Evolutionary conservation across 2,797 vertebrate species (phyloP), one percentile per base, ranked within the genome.

Genomic region (Micropoecilia bifurca): DNA sequence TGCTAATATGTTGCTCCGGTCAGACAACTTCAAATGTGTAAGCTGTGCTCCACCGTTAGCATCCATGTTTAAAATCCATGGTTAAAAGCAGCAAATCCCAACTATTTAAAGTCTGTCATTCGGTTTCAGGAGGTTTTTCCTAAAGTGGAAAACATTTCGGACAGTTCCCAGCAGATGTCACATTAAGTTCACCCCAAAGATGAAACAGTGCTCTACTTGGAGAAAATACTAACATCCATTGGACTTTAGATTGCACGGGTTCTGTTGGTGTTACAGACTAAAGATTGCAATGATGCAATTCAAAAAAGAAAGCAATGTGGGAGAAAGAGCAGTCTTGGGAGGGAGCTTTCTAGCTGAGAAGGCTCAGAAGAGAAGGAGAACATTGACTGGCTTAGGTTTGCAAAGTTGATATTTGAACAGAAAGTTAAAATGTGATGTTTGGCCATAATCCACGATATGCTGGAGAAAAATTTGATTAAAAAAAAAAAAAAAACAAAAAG

Each of bases 81-180:
- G 66, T 36, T 63, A 63, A 68, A 68, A 25, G 22, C 22, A 22
- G 33, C 43, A 45, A 33, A 33, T 69, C 41, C 39, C 5, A n/a
- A 69, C 22, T 12, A 22, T 68, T 68, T 68, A 68, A 69, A 69
- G 22, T 43, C 10, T n/a, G n/a, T 14, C 66, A 69, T 69, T 69
- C 12, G 25, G 66, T 14, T 25, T 43, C 13, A 12, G 41, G 41
- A 69, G 41, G 6, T 69, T 43, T 22, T 66, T 22, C 18, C 63
- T 6, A 50, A 22, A 69, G 22, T 69, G 39, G 66, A 69, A 69
- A 69, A n/a, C 41, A n/a, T 69, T 68, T 69, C 5, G 12, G 22
- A 14, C 66, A 14, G 41, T 71, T 71, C 68, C 68, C 68, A 45
- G 39, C 41, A n/a, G 39, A 71, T 30, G 18, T 22, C 16, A 36